Base-by-base conservation (phyloP, 2,797 vertebrate species). In the Enteromius anoplus region DNA sequence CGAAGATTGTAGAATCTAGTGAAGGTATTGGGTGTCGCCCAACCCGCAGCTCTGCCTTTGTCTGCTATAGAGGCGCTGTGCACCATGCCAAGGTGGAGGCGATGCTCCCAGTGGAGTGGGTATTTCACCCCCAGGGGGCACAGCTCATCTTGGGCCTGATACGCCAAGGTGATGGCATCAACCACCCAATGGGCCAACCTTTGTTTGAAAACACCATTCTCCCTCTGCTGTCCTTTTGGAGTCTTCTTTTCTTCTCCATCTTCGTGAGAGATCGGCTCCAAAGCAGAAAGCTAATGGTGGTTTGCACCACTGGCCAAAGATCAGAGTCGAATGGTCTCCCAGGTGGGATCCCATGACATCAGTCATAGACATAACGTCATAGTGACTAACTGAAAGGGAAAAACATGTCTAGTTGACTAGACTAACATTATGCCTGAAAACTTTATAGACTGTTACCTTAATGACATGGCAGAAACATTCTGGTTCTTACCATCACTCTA, bases 321-420 rank as follows among this genome's bases (percentile, higher is more conserved):
- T 40, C 40, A 40, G 8, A 40, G 40, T 40, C 40, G 40, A 40
- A 9, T 9, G 40, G 40, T 9, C 40, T 40, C 40, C 40, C 40
- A 40, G 8, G 8, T 8, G 2, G 40, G 2, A 40, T 40, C 40
- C 40, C 40, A 40, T 40, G 37, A 37, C 2, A 5, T 34, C 34
- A 34, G 34, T 32, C 32, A 32, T 1, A 32, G 32, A 32, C 32
- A 3, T 32, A 32, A 32, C 32, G 3, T 34, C 34, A 34, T 34
- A 34, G 34, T 34, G 3, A 34, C 34, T 34, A 3, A 34, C 34
- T 34, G 34, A 34, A 34, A 34, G 34, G 34, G 40, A 58, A 75
- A 60, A 75, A 75, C 32, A 75, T 23, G 34, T 58, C 72, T 75
- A 58, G 51, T 14, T 15, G 72, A 75, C 72, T 40, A 58, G n/a